Evolutionary conservation across 2,888 invertebrate genomes (phyloP).

Genomic region (Clunio marinus): DNA sequence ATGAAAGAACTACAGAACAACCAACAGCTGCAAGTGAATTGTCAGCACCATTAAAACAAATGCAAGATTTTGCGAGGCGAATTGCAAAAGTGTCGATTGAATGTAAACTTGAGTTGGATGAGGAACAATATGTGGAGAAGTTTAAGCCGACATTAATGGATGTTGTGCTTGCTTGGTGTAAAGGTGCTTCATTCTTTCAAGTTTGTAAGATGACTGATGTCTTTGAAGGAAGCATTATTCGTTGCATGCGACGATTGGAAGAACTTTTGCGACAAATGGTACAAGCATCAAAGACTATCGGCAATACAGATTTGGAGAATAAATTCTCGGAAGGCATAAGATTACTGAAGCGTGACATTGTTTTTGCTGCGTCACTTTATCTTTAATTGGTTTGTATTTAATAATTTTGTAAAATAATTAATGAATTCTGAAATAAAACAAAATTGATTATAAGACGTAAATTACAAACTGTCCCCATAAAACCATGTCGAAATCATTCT

Average conservation of each 20-base stretch:
- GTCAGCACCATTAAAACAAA: slow-evolving; percentile 78
- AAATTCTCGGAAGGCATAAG: slow-evolving; percentile 92
- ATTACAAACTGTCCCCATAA: neutral
- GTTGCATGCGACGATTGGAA: slow-evolving; percentile 94
- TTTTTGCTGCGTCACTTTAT: slow-evolving; percentile 98
- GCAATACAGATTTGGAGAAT: slow-evolving; percentile 90
- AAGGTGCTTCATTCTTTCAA: slow-evolving; percentile 84
- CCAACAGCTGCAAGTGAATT: slow-evolving; percentile 77
- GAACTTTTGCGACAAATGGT: slow-evolving; percentile 93
- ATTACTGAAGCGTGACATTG: slow-evolving; percentile 93
- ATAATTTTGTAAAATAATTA: neutral
- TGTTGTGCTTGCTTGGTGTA: slow-evolving; percentile 93
- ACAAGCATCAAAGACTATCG: slow-evolving; percentile 94
- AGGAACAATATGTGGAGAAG: slow-evolving; percentile 83
- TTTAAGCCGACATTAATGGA: slow-evolving; percentile 97
- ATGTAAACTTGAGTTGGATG: slow-evolving; percentile 81
- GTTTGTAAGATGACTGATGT: slow-evolving; percentile 95
- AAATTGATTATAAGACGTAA: neutral
- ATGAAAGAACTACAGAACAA: slow-evolving; percentile 80
- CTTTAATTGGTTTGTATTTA: slow-evolving; percentile 55
- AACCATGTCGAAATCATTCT: too few relatives aligned
- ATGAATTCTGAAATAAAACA: slow-evolving; percentile 15
- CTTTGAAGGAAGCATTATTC: slow-evolving; percentile 77
- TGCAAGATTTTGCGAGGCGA: slow-evolving; percentile 91
- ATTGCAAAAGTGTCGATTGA: slow-evolving; percentile 86